Base-by-base conservation (phyloP, 2,888 invertebrate species). In the Ormyrus labotus region DNA sequence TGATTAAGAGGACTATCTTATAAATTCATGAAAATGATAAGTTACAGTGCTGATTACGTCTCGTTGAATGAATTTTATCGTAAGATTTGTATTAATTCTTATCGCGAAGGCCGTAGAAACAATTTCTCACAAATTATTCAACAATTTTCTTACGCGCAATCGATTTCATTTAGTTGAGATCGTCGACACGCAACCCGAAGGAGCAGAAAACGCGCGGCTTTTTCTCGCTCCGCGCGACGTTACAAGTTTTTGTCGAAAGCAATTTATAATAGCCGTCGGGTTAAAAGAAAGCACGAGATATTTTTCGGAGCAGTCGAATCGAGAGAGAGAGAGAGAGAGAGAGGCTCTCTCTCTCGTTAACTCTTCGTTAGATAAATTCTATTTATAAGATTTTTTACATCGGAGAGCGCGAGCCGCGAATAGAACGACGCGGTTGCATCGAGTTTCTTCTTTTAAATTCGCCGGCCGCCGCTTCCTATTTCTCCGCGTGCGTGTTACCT, bases 321-420 rank as follows among this genome's bases (percentile, higher is more conserved):
- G 34, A 34, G 3, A 34, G 34, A 34, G 34, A 34, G 34, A 34
- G 34, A 34, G 34, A 4, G 34, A 34, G 34, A 34, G 34, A 19
- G 58, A 58, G 19, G 5, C 7, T 6, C 13, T 13, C 19, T 60
- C 34, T 51, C 68, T 60, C 45, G 58, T 67, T 68, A 67, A 68
- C 50, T 74, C 4, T 74, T 65, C 45, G 13, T 75, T 60, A 60
- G 51, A 51, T 13, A 69, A 69, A 5, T 58, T 75, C 61, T 76
- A 76, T 76, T 68, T 61, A 61, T 68, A 68, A 13, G 13, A 63
- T 69, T 69, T 76, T 67, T 69, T 69, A 76, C 19, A 69, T 69
- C 63, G 63, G 57, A 9, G 10, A 11, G 19, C n/a, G 19, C 51
- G 45, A 61, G 34, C 19, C 63, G 69, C 63, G 69, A 77, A 64